Percentiles rank a stretch among this genome's conserved stretches.
phyloP scores from a whole-genome alignment of 2,888 invertebrate species.

The Rhopalosiphum nymphaeae region DNA sequence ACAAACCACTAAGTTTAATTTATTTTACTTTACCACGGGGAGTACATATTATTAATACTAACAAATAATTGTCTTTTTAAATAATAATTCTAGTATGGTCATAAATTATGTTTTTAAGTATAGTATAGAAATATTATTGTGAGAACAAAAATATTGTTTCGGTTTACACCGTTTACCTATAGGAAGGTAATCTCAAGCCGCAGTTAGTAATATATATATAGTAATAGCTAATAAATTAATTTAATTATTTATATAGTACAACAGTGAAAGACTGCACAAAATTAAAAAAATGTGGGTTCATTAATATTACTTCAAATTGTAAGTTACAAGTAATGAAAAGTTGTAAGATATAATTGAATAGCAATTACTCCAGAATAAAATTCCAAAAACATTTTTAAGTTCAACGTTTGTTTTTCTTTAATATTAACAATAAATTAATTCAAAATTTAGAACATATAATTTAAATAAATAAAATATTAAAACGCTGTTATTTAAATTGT shows the following conservation, averaged over 20 bases:
- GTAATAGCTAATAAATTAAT: not conserved
- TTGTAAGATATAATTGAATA: not conserved
- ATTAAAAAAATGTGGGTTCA: not conserved
- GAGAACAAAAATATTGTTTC: not conserved
- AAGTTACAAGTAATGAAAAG: not conserved
- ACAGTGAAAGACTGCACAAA: not conserved
- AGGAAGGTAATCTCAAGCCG: not conserved
- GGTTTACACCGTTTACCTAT: not conserved
- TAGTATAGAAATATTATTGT: not conserved
- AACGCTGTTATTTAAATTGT: not conserved
- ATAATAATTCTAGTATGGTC: not conserved
- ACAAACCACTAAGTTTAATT: not conserved
- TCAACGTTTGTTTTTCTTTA: not conserved
- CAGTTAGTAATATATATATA: not conserved
- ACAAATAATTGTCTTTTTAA: not conserved
- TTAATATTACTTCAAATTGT: not conserved
- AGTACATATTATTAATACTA: not conserved
- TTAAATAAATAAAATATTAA: not conserved
- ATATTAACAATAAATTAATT: not conserved
- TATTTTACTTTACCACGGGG: not conserved
- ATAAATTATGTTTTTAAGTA: not conserved
- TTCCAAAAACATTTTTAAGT: not conserved
- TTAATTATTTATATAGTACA: not conserved
- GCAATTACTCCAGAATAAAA: not conserved
- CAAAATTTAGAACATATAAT: not conserved